Evolutionary conservation across 2,888 invertebrate genomes (phyloP).

Genomic region (Dione juno): DNA sequence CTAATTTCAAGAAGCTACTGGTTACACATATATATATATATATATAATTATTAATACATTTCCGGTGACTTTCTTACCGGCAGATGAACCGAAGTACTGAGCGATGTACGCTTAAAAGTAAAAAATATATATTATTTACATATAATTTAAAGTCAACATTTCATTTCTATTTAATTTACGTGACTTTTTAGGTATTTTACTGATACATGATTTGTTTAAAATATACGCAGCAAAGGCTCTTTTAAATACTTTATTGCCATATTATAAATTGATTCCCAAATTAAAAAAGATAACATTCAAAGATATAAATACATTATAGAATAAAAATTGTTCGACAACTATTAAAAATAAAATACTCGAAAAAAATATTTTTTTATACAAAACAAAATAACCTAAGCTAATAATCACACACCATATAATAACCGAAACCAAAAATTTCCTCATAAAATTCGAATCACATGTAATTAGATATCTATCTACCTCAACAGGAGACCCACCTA

Average conservation of each 20-base stretch:
- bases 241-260: not conserved
- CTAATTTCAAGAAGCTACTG: conserved; percentile 29
- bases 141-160: not conserved
- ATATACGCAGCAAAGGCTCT: not conserved
- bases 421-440: not conserved
- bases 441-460: not conserved
- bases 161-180: not conserved
- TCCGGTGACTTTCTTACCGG: conserved; percentile 63
- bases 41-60: conserved; percentile 27
- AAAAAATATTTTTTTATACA: not conserved
- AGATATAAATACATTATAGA: too few species aligned
- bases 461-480: not conserved
- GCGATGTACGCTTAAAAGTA: conserved; percentile 77
- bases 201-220: not conserved
- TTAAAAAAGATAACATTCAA: too few species aligned
- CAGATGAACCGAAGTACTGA: conserved; percentile 74
- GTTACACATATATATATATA: not conserved
- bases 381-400: not conserved
- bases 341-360: not conserved
- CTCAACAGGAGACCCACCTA: not conserved
- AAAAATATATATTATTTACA: conserved; percentile 40
- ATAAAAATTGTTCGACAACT: too few species aligned
- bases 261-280: not conserved
- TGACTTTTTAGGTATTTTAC: not conserved
- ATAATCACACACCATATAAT: not conserved